Base-by-base conservation (phyloP, 2,797 vertebrate species). In the Bovichtus variegatus region DNA sequence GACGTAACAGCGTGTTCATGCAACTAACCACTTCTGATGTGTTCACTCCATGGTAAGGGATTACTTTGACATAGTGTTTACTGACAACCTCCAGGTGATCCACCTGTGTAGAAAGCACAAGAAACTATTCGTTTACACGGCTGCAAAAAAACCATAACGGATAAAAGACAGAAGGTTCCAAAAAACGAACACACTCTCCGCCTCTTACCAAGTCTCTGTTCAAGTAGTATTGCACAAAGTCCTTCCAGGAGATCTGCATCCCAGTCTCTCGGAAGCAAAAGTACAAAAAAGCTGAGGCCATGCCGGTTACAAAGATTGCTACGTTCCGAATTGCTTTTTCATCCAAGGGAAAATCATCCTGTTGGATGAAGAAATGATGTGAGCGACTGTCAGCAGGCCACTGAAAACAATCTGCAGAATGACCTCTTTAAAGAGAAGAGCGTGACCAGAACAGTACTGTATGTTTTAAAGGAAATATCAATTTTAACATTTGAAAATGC, bases 1-100 rank as follows among this genome's bases (percentile, higher is more conserved):
- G 4, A 51, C 36, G 64, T 18, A 43, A 82, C 74, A 50, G 9
- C 5, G 44, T 60, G 51, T 63, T 49, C 8, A n/a, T 65, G 34
- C 8, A 16, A 88, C 94, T 82, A 49, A 94, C 94, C 87, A 91
- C 95, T 70, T 95, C 91, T 23, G 94, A 87, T 2, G 89, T 87
- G 10, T 81, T 96, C 94, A 99, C 97, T 92, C 96, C 97, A 57
- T 95, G 94, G 54, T 96, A 91, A 55, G 97, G 96, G 78, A 97
- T 87, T 46, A 99, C 98, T 95, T 97, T 96, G 61, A 99, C 97
- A 72, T 97, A 99, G 74, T 97, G 97, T 70, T 99, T 99, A 91
- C 99, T 99, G 86, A 99, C 95, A 43, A 99, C 98, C 89, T 98
- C 97, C 58, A 99, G 91, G 76, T 96, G 95, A 81, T 97, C 97